Evolutionary conservation across 23 tunicate species (phyloP).

Genomic region (Botrylloides violaceus): DNA sequence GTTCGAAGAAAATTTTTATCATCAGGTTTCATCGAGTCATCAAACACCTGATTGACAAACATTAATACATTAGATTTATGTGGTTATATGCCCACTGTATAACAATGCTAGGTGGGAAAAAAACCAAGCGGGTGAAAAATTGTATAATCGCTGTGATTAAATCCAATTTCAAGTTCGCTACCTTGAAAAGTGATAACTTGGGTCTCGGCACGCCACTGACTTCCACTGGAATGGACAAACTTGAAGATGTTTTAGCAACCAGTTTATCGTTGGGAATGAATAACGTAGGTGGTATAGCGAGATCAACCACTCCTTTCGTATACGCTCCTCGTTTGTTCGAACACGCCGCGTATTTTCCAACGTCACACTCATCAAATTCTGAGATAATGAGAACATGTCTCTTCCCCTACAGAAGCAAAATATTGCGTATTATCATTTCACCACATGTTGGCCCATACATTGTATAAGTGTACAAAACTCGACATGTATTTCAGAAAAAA

Average conservation of each 20-base stretch:
- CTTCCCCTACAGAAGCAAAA: conserved; percentile 11
- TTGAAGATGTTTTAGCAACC: background rate
- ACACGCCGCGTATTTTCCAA: conserved; percentile 5
- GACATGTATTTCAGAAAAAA: too few species aligned
- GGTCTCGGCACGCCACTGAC: conserved; percentile 12
- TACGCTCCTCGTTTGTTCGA: background rate
- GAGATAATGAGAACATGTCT: conserved; percentile 9
- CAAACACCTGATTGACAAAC: background rate
- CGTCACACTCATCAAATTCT: conserved; percentile 8
- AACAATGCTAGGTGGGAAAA: too few species aligned
- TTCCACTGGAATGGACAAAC: background rate
- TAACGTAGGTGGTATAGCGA: conserved; percentile 15
- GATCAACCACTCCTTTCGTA: conserved; percentile 9
- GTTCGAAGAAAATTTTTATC: background rate
- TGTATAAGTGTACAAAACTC: too few species aligned
- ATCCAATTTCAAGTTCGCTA: too few species aligned
- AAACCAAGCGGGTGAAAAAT: too few species aligned
- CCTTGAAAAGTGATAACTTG: background rate
- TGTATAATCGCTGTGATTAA: too few species aligned
- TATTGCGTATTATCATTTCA: too few species aligned
- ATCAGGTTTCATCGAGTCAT: background rate
- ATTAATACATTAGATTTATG: too few species aligned
- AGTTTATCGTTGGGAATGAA: conserved; percentile 7
- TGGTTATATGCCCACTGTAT: too few species aligned
- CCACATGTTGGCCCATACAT: too few species aligned